Evolutionary conservation across 2,888 invertebrate genomes (phyloP).

Genomic region (Heliconius aoede): DNA sequence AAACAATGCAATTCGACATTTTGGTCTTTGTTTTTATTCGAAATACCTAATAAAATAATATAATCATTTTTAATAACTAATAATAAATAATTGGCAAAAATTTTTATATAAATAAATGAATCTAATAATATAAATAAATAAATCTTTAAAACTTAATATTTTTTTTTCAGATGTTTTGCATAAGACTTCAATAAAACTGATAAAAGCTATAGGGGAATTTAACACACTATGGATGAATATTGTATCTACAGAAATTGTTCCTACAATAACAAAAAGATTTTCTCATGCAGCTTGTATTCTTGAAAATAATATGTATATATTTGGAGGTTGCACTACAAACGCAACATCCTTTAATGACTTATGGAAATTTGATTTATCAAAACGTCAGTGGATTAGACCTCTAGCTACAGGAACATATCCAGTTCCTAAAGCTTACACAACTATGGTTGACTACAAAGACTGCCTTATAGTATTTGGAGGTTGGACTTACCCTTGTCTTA

Average conservation of each 20-base stretch:
- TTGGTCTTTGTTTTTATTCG: background rate
- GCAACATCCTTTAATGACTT: constrained; percentile 98
- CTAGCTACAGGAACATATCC: constrained; percentile 94
- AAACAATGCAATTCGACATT: background rate
- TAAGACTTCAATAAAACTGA: constrained; percentile 88
- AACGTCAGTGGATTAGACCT: constrained; percentile 92
- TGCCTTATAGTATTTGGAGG: constrained; percentile 95
- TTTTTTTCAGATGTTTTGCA: constrained; percentile 89
- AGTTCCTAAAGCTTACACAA: constrained; percentile 97
- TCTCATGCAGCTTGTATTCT: constrained; percentile 95
- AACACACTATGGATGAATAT: constrained; percentile 89
- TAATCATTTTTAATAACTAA: background rate
- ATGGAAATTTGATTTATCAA: constrained; percentile 95
- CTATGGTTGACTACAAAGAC: constrained; percentile 94
- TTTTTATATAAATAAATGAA: no score
- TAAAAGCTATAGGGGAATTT: constrained; percentile 90
- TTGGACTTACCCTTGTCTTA: constrained; percentile 95
- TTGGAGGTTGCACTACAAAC: constrained; percentile 97
- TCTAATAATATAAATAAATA: no score
- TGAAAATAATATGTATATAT: constrained; percentile 95
- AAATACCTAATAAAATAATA: background rate
- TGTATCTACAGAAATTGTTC: constrained; percentile 82
- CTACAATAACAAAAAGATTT: constrained; percentile 94
- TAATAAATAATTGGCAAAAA: no score
- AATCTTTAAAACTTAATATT: background rate